Evolutionary conservation across 2,888 invertebrate species (phyloP), one percentile per base, ranked within the genome.

Genomic region (Drepanosiphum platanoidis): DNA sequence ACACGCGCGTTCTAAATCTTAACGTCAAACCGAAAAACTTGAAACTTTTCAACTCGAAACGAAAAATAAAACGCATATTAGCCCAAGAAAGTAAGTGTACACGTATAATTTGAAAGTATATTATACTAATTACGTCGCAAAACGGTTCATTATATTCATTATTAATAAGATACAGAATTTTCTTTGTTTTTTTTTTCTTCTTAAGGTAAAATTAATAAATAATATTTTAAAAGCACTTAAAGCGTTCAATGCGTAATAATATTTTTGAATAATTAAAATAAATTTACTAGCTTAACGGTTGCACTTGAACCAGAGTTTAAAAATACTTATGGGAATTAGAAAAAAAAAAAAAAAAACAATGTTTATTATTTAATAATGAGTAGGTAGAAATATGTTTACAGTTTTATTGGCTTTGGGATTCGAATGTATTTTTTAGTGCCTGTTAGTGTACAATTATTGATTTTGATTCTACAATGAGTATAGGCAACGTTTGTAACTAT

Each of bases 251-350:
- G 13, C 18, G 18, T 13, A 13, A 9, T 61, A 61, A 22, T 61
- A 27, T n/a, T 61, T 61, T 30, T 64, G 30, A 64, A 64, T 64
- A 64, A 64, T 64, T 64, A 64, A 64, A 64, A 30, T 64, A 13
- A 64, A 64, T 64, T n/a, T 64, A 64, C 11, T 27, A 1, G 30
- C 13, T 64, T 11, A 64, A 64, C 30, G 30, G 13, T 7, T 64
- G 13, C 9, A 64, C 13, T 27, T n/a, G 27, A 13, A 27, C 64
- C 3, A 27, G 64, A 64, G 27, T 64, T 30, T 27, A 64, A 64
- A 64, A 8, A 11, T 61, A 64, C 4, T 27, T 30, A 11, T n/a
- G n/a, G 64, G 11, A 13, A 7, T 30, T 64, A 13, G 30, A 9
- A 64, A 30, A 64, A n/a, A n/a, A n/a, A n/a, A n/a, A n/a, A n/a